A percentile compares a stretch with the other conserved stretches of the same genome.
phyloP scores from a whole-genome alignment of 2,113 vertebrate species.

The Paradoxurus hermaphroditus region DNA sequence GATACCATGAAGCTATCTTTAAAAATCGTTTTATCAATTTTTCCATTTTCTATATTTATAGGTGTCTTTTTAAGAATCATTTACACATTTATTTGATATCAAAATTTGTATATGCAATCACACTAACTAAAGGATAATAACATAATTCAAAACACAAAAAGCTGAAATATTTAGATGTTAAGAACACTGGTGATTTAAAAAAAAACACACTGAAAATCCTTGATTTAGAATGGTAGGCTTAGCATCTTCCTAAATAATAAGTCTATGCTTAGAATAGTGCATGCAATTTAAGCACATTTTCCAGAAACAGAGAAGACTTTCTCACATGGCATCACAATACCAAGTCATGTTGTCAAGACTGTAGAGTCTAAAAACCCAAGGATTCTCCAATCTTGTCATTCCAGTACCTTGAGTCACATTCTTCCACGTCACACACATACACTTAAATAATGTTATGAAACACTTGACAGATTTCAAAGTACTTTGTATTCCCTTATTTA shows the following conservation, averaged over 20 bases:
- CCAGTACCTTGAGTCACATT: neutral
- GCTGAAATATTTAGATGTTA: neutral
- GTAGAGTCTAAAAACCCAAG: neutral
- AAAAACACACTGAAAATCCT: neutral
- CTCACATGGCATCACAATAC: neutral
- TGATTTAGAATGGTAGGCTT: neutral
- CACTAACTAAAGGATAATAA: neutral
- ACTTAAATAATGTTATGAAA: neutral
- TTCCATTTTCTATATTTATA: neutral
- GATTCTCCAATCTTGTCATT: neutral
- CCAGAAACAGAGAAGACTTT: neutral
- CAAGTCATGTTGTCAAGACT: neutral
- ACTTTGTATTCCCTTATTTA: neutral
- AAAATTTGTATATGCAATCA: neutral
- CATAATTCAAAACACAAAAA: conserved; percentile 24
- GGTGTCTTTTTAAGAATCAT: neutral
- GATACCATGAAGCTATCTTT: neutral
- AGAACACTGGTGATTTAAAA: neutral
- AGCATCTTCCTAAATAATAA: neutral
- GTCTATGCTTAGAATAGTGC: neutral
- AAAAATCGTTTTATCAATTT: neutral
- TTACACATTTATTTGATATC: neutral
- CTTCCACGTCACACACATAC: neutral
- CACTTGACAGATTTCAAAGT: neutral
- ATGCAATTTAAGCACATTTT: neutral